Evolutionary conservation across 1,140 invertebrate species (phyloP).

Genomic region (Hirudo medicinalis): DNA sequence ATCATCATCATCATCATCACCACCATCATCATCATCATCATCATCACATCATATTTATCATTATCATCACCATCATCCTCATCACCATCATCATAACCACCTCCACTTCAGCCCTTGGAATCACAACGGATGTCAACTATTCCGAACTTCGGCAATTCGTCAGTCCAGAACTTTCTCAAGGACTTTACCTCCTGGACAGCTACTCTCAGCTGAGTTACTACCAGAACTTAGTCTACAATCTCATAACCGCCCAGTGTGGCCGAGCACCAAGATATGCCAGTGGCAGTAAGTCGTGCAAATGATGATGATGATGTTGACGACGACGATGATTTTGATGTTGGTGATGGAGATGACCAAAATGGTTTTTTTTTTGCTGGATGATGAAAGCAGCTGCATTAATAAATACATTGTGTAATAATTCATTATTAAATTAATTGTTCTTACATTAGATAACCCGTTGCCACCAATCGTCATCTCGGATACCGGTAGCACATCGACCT

Average conservation of each 20-base stretch:
- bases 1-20: not conserved
- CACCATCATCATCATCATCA: not conserved
- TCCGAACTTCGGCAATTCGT: slow-evolving; percentile 1
- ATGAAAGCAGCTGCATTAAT: not conserved
- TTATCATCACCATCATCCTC: slow-evolving; percentile 2
- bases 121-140: slow-evolving; percentile 6
- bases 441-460: not conserved
- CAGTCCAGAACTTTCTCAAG: not conserved
- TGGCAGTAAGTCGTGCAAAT: too few species aligned
- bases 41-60: not conserved
- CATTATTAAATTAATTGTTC: not conserved
- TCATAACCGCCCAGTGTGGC: not conserved
- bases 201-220: not conserved
- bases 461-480: not conserved
- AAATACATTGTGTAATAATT: too few species aligned
- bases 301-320: not conserved
- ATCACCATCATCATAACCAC: slow-evolving; percentile 3
- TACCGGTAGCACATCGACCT: not conserved
- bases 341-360: too few species aligned
- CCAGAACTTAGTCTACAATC: not conserved
- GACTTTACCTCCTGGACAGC: not conserved
- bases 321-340: not conserved
- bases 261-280: not conserved
- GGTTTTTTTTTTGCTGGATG: too few species aligned
- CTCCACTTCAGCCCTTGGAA: slow-evolving; percentile 4